Conservation (phyloP, 2,888 invertebrate species). For the Apamea epomidion region DNA sequence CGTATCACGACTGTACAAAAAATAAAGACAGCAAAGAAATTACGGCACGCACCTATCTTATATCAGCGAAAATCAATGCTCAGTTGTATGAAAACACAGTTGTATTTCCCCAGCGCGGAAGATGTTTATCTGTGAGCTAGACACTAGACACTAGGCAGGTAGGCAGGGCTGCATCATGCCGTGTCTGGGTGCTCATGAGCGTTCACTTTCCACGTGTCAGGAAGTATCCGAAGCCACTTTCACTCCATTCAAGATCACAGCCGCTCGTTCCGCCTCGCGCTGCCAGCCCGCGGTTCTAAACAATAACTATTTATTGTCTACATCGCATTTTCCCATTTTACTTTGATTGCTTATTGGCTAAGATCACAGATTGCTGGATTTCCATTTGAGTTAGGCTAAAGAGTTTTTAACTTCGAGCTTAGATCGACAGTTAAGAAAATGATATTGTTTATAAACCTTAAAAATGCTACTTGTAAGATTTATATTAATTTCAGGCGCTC, state of each 20-base stretch:
- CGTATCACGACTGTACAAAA: not conserved
- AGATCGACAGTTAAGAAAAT: conserved; percentile 21
- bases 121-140: conserved; percentile 75
- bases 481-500: conserved; percentile 85
- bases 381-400: conserved; percentile 43
- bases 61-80: not conserved
- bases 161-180: conserved; percentile 65
- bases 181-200: conserved; percentile 75
- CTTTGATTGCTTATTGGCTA: conserved; percentile 65
- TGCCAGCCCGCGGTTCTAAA: conserved; percentile 70
- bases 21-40: not conserved
- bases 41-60: not conserved
- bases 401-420: conserved; percentile 33
- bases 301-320: conserved; percentile 79
- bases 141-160: conserved; percentile 67
- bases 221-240: conserved; percentile 87
- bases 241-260: conserved; percentile 88
- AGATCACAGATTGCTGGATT: conserved; percentile 40
- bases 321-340: conserved; percentile 61
- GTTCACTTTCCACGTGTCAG: conserved; percentile 87
- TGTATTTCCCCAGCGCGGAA: conserved; percentile 77
- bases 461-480: conserved; percentile 69
- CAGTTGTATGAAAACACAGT: conserved; percentile 23
- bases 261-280: conserved; percentile 80
- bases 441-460: conserved; percentile 50